These are phyloP conservation scores for Picathartes gymnocephalus DNA, from an alignment of 2,113 vertebrate species.

Conservation along the genomic window DNA sequence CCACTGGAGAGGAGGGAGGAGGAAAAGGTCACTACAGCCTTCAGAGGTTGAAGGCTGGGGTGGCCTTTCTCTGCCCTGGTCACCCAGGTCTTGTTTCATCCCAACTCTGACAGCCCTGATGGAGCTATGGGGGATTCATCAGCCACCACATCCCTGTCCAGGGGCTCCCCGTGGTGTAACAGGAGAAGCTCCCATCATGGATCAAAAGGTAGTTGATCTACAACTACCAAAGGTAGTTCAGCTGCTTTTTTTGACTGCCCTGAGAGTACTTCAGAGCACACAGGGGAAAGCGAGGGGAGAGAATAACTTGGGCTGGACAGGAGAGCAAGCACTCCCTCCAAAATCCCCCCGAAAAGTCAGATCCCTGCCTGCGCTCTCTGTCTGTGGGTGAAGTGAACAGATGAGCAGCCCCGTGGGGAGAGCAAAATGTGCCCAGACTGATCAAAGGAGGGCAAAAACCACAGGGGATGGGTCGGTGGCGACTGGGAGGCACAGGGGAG, in stretches of 20 bases:
- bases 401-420: background rate
- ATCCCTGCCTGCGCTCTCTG: background rate
- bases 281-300: background rate
- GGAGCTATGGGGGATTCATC: background rate
- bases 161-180: background rate
- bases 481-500: accelerated
- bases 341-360: background rate
- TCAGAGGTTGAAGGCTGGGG: background rate
- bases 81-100: background rate
- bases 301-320: background rate
- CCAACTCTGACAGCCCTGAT: background rate
- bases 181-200: background rate
- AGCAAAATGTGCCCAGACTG: background rate
- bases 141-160: background rate
- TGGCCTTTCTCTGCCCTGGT: background rate
- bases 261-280: background rate
- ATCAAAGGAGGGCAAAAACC: background rate
- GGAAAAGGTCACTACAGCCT: background rate
- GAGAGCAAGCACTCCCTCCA: accelerated
- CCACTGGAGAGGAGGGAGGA: background rate
- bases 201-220: background rate
- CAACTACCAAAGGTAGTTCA: background rate
- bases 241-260: background rate
- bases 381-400: background rate
- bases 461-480: accelerated